Evolutionary conservation across 2,888 invertebrate genomes (phyloP).

Genomic region (Phortica magna): DNA sequence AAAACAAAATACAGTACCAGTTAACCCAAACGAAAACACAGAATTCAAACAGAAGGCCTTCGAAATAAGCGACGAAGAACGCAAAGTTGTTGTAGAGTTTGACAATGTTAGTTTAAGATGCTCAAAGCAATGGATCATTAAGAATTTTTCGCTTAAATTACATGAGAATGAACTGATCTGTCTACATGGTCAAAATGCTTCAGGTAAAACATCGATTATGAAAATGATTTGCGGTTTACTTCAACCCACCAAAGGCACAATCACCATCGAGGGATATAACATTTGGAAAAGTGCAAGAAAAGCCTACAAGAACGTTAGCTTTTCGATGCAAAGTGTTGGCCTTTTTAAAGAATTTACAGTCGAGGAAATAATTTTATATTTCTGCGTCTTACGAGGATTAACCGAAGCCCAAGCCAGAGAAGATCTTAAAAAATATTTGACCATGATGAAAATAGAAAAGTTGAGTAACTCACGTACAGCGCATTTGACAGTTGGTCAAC

Average conservation of each 20-base stretch:
- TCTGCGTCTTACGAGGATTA: slow-evolving; percentile 52
- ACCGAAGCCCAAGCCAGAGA: slow-evolving; percentile 2
- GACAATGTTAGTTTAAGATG: slow-evolving; percentile 49
- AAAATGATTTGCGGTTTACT: slow-evolving; percentile 45
- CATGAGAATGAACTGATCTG: slow-evolving; percentile 48
- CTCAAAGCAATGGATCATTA: slow-evolving; percentile 32
- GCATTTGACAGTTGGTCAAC: slow-evolving; percentile 44
- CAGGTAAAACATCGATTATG: slow-evolving; percentile 52
- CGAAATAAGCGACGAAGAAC: background rate
- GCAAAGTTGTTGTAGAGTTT: slow-evolving; percentile 47
- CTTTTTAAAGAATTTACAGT: slow-evolving; percentile 47
- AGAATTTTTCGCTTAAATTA: slow-evolving; percentile 44
- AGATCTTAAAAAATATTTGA: slow-evolving; percentile 42
- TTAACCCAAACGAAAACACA: background rate
- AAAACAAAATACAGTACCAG: background rate
- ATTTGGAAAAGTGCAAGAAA: background rate
- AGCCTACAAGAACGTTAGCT: slow-evolving; percentile 39
- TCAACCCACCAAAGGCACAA: slow-evolving; percentile 40
- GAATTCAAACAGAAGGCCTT: background rate
- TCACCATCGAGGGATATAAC: slow-evolving; percentile 42
- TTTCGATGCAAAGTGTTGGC: slow-evolving; percentile 19
- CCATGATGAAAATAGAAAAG: slow-evolving; percentile 29
- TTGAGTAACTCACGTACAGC: background rate
- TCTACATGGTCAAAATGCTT: slow-evolving; percentile 53
- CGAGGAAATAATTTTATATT: slow-evolving; percentile 50